Evolutionary conservation across 2,888 invertebrate species (phyloP), one percentile per base, ranked within the genome.

Genomic region (Petrophora chlorosata): DNA sequence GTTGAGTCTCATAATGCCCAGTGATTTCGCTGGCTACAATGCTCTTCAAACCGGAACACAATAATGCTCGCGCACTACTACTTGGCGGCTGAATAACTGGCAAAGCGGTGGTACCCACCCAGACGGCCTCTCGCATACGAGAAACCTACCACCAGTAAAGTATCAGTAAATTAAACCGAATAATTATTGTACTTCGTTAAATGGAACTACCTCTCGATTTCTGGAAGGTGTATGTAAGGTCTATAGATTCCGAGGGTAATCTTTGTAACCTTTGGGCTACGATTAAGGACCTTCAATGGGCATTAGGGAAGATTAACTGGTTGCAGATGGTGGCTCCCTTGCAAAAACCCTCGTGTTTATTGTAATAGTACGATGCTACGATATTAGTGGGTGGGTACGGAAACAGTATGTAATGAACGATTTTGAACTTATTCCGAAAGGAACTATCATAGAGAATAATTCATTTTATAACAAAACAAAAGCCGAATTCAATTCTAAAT

Each of bases 281-380:
- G 74, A 79, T 82, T 79, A 80, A 71, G 72, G 53, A 59, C 66
- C 64, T 69, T 59, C 59, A 59, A 63, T 59, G 67, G 72, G 65
- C 75, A 74, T 80, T 80, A 72, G 43, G 46, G 42, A 67, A 77
- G 79, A 83, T 79, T 74, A 67, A 83, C 64, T 63, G 70, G 50
- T 43, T 61, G 51, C 82, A 82, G 69, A 65, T 82, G 82, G 50
- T 64, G 42, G 55, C 59, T 73, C 70, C 76, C 49, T 67, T 47
- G 19, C 41, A 59, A 55, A 65, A 23, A 10, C 4, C 1, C 7
- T 19, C 7, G 7, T 19, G 2, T 19, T 5, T 19, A 5, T 5
- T 19, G 1, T 19, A 1, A 19, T 1, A 1, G 4, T 5, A 19
- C 5, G 19, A 19, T 5, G 4, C 7, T 19, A 4, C 7, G 19